Conservation (phyloP, 2,888 invertebrate genomes). For the Mythimna lalbum region DNA sequence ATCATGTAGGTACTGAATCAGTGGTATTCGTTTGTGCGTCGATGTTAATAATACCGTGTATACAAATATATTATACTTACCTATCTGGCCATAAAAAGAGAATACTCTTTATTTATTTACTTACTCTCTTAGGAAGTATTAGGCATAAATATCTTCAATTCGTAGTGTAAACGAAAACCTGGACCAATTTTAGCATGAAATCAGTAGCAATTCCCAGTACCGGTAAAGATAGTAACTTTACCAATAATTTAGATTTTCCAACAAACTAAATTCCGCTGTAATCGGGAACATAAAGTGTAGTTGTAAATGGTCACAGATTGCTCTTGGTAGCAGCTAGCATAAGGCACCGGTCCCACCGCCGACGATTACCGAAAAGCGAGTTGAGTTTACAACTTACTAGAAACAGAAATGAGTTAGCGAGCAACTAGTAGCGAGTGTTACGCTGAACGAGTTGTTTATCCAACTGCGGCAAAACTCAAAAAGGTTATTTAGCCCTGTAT, state of each 20-base stretch:
- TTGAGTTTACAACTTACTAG: not conserved
- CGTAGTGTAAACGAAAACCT: too few species aligned
- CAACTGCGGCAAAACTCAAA: too few species aligned
- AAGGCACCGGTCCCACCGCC: conserved; percentile 3
- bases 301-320: conserved; percentile 55
- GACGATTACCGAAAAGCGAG: not conserved
- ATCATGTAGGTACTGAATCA: too few species aligned
- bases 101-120: too few species aligned
- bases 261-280: conserved; percentile 49
- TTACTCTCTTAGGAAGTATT: too few species aligned
- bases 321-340: conserved; percentile 39
- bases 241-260: conserved; percentile 5
- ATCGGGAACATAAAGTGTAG: conserved; percentile 52
- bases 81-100: too few species aligned
- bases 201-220: not conserved
- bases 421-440: not conserved
- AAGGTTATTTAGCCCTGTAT: not conserved
- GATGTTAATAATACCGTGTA: too few species aligned
- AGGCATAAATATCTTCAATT: too few species aligned
- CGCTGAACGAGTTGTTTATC: too few species aligned
- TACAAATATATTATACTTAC: too few species aligned
- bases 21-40: too few species aligned
- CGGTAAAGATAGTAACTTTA: conserved; percentile 12
- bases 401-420: not conserved
- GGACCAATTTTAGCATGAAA: not conserved